These are phyloP conservation scores for Nothoprocta pentlandii DNA, from an alignment of 2,113 vertebrate species.

Conservation along the genomic window DNA sequence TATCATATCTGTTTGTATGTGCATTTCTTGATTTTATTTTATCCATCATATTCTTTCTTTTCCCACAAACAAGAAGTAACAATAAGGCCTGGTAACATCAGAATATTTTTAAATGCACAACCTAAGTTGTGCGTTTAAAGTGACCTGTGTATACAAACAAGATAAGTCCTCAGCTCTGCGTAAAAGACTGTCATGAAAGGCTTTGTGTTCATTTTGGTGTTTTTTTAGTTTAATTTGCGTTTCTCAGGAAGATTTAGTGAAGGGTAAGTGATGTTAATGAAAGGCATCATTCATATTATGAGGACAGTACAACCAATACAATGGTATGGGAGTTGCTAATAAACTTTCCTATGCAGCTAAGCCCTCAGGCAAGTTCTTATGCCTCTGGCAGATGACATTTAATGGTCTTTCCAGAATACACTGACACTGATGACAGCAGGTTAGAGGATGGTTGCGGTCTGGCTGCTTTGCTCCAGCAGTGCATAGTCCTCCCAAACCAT, in stretches of 20 bases:
- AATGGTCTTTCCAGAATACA: background rate
- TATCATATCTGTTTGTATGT: background rate
- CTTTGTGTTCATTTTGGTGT: background rate
- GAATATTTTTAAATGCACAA: background rate
- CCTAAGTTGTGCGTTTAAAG: background rate
- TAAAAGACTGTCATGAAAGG: background rate
- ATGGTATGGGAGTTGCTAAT: background rate
- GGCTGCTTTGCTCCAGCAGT: background rate
- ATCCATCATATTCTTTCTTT: background rate
- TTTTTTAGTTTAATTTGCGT: background rate
- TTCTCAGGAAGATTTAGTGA: background rate
- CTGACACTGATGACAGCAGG: background rate
- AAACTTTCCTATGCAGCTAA: background rate
- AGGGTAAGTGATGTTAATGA: background rate
- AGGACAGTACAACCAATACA: background rate
- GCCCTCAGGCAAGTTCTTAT: background rate
- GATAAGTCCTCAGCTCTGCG: background rate
- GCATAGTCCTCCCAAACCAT: background rate
- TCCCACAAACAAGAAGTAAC: background rate
- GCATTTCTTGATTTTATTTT: background rate
- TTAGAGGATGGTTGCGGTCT: background rate
- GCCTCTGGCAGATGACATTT: background rate
- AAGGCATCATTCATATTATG: background rate
- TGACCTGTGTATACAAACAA: background rate
- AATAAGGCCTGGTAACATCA: background rate